Percentiles rank a stretch among this genome's conserved stretches.
phyloP scores from a whole-genome alignment of 2,113 vertebrate genomes.

The Paraplagusia blochii region DNA sequence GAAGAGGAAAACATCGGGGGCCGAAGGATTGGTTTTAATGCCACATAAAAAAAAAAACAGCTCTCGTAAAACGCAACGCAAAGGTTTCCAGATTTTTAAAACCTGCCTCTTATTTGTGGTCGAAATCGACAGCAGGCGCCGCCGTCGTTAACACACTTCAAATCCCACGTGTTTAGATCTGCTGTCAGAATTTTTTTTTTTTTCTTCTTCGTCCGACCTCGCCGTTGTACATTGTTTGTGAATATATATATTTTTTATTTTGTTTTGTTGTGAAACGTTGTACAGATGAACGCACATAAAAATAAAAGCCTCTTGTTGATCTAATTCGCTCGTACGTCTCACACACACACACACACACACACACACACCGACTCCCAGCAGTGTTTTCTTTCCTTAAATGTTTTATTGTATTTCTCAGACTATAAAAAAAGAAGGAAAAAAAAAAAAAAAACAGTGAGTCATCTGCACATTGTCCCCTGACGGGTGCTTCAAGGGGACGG shows the following conservation, averaged over 20 bases:
- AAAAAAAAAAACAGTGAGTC: constrained; percentile 4
- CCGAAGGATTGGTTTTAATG: constrained; percentile 18
- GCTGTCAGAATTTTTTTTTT: constrained; percentile 16
- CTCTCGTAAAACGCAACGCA: constrained; percentile 15
- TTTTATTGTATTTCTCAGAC: neutral
- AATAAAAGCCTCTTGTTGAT: constrained; percentile 54
- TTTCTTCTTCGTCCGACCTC: constrained; percentile 12
- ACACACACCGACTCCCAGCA: too few relatives aligned
- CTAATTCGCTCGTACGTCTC: neutral
- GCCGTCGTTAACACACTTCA: constrained; percentile 24
- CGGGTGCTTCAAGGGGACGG: too few relatives aligned
- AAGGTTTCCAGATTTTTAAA: constrained; percentile 15
- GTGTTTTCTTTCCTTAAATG: too few relatives aligned
- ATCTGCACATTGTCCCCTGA: too few relatives aligned
- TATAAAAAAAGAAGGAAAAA: neutral
- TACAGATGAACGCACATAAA: constrained; percentile 44
- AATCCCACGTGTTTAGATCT: constrained; percentile 22
- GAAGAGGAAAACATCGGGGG: constrained; percentile 17
- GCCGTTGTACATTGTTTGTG: constrained; percentile 60
- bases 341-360: too few relatives aligned
- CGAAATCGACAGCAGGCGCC: constrained; percentile 27
- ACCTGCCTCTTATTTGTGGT: constrained; percentile 16
- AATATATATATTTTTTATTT: constrained; percentile 35
- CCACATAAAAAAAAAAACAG: constrained; percentile 30
- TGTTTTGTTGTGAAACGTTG: constrained; percentile 35